Base-by-base conservation (phyloP, 1,140 invertebrate genomes). In the Drosophila melanica region DNA sequence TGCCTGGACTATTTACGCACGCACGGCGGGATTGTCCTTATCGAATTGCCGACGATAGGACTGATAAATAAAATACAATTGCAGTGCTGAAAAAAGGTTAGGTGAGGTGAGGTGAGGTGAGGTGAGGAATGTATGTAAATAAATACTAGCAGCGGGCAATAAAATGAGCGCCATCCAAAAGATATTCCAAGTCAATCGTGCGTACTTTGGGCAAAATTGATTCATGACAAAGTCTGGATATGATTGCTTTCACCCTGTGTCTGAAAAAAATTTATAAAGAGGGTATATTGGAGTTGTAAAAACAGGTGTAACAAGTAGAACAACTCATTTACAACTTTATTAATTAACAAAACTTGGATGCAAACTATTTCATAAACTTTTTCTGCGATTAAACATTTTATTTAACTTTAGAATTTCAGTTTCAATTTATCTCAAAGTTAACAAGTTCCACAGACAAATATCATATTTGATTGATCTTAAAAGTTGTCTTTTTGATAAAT, bases 1-100 rank as follows among this genome's bases (percentile, higher is more conserved):
- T 72, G 47, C 63, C 20, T 12, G 2, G 27, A 8, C 42, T 37
- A 53, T 67, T 72, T 72, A 58, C 54, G 69, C 69, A 72, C 64
- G 69, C 54, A 59, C 63, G 63, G 20, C 54, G 59, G 16, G 39
- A 39, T 44, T 39, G 39, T 27, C 20, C 18, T 66, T 16, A 27
- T n/a, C 47, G 47, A 33, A 59, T 39, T 37, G 44, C 8, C 35
- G n/a, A n/a, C 16, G 30, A 18, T 18, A 37, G n/a, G 30, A n/a
- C 42, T 33, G 9, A 59, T 4, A 45, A 10, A 59, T 23, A 44
- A 33, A 59, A 59, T 18, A 16, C 41, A 45, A 33, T 18, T 6
- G n/a, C 16, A 54, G n/a, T 50, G 4, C 11, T 35, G 51, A 18
- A 10, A 10, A 39, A 37, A 37, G 30, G 35, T 54, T n/a, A 2